Percentiles rank a stretch among this genome's conserved stretches.
Conservation (phyloP, 2,113 vertebrate species). For the Cyanocitta stelleri region DNA sequence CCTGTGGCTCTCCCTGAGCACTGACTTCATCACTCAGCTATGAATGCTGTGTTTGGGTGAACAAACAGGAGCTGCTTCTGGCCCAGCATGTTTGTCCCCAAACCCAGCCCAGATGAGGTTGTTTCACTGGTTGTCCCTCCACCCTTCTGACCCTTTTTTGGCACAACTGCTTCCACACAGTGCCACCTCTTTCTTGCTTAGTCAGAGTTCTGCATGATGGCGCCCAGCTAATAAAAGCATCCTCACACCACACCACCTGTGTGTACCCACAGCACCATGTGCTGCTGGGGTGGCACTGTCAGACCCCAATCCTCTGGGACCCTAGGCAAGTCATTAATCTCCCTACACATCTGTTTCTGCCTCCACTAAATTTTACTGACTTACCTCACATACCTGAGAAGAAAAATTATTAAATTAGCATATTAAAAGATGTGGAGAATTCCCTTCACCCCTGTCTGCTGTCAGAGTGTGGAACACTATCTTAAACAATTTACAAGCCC, state of each 20-base stretch:
- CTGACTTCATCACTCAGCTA: too few species aligned
- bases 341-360: not conserved
- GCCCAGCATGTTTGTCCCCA: not conserved
- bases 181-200: not conserved
- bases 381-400: not conserved
- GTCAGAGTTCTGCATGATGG: accelerated
- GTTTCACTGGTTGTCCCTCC: not conserved
- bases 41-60: not conserved
- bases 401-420: not conserved
- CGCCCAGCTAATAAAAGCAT: accelerated
- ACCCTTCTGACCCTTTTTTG: not conserved
- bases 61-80: not conserved
- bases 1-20: not conserved
- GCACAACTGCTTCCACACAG: not conserved
- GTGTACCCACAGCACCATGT: not conserved
- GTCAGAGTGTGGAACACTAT: not conserved
- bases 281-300: not conserved
- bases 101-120: not conserved
- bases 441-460: not conserved
- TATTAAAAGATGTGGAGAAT: not conserved
- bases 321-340: not conserved
- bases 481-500: not conserved
- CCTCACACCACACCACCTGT: accelerated
- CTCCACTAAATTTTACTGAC: not conserved
- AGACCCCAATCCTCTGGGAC: not conserved